Evolutionary conservation across 2,888 invertebrate species (phyloP), one percentile per base, ranked within the genome.

Genomic region (Stomorhina lunata): DNA sequence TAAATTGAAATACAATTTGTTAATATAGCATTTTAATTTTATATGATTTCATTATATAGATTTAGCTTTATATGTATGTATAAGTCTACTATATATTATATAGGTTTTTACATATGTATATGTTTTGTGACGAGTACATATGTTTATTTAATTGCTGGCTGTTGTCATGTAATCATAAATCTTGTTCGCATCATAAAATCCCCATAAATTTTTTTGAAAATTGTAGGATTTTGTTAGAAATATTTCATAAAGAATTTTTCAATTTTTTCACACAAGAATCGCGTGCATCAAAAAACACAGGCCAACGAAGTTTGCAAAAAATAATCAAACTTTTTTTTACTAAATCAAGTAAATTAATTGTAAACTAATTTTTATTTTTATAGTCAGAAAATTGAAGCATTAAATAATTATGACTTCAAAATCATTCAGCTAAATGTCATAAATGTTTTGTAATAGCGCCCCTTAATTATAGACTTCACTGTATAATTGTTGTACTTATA

Each of bases 101-200:
- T 17, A 40, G 4, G 12, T 15, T 25, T 5, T 20, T 57, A 32
- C n/a, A 43, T 34, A 40, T 15, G 10, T 17, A 27, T 15, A 9
- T 40, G n/a, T n/a, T n/a, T n/a, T n/a, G n/a, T n/a, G 66, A 55
- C 53, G 20, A 27, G 25, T 61, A 73, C 48, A 40, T 66, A 57
- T 61, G 68, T 63, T 50, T 50, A 78, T 81, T 77, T 73, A 78
- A 73, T 78, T 81, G 77, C 61, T 81, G 61, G 71, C 50, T 48
- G 40, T 66, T 81, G 81, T 73, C 68, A 69, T 81, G 68, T 77
- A 68, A 72, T 53, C 72, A 72, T 81, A 68, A 78, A 81, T 78
- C 81, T 76, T 72, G 20, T 45, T 72, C 72, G 77, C 76, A 77
- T 81, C 72, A 61, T 45, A 73, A 63, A 72, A 68, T 72, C 29